A percentile compares a stretch with the other conserved stretches of the same genome.
Evolutionary conservation across 2,888 invertebrate species (phyloP).

Genomic region (Parnassius orleans): DNA sequence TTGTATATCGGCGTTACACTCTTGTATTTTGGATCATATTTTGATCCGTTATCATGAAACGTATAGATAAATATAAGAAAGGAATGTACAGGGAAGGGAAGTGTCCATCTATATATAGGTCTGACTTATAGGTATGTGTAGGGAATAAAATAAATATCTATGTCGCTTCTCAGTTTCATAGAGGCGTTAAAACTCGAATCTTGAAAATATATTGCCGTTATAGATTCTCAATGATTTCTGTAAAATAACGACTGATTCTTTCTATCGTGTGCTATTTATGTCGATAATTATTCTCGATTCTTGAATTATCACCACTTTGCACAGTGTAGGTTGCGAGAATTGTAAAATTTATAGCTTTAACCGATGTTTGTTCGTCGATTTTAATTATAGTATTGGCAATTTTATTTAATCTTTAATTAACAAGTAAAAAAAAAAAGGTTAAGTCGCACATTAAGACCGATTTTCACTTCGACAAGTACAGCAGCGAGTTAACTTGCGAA

Average conservation of each 20-base stretch:
- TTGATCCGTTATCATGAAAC: too few relatives aligned
- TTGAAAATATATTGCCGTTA: conserved; percentile 20
- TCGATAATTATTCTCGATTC: not conserved
- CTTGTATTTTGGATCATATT: too few relatives aligned
- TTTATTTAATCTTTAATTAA: too few relatives aligned
- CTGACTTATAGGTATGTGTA: not conserved
- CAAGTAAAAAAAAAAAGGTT: too few relatives aligned
- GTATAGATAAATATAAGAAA: not conserved
- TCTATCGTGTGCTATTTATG: conserved; percentile 9
- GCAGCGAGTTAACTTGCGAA: too few relatives aligned
- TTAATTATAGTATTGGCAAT: too few relatives aligned
- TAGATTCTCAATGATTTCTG: not conserved
- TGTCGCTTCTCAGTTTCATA: not conserved
- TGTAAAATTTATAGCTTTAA: not conserved
- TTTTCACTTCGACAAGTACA: too few relatives aligned
- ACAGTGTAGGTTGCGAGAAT: conserved; percentile 3
- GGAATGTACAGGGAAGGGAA: not conserved
- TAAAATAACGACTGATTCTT: conserved; percentile 10
- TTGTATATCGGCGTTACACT: too few relatives aligned
- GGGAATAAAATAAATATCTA: not conserved
- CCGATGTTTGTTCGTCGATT: too few relatives aligned
- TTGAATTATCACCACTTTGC: not conserved
- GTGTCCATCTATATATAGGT: too few relatives aligned
- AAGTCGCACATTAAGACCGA: too few relatives aligned
- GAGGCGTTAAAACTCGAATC: conserved; percentile 2